A percentile compares a stretch with the other conserved stretches of the same genome.
Evolutionary conservation across 2,113 vertebrate genomes (phyloP).

Genomic region (Percina caprodes): DNA sequence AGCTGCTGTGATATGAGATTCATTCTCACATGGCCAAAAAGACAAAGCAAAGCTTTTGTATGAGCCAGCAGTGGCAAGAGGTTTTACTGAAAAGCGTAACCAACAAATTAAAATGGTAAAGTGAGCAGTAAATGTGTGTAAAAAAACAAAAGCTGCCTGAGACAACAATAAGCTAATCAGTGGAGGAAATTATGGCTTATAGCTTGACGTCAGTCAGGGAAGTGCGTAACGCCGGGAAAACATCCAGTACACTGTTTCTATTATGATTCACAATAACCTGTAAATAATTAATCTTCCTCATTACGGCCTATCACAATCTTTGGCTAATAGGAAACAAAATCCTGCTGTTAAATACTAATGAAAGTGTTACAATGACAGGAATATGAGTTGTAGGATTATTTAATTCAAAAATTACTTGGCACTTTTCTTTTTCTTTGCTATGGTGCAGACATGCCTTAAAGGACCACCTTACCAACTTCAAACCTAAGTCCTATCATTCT

Average conservation of each 20-base stretch:
- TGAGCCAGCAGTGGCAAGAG: slow-evolving; percentile 11
- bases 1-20: slow-evolving; percentile 44
- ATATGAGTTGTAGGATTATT: slow-evolving; percentile 10
- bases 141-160: slow-evolving; percentile 56
- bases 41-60: slow-evolving; percentile 43
- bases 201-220: slow-evolving; percentile 74
- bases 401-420: slow-evolving; percentile 9
- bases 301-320: slow-evolving; percentile 39
- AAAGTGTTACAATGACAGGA: slow-evolving; percentile 39
- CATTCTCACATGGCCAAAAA: slow-evolving; percentile 31
- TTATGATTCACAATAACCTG: slow-evolving; percentile 67
- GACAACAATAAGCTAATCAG: slow-evolving; percentile 79
- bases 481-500: slow-evolving; percentile 52
- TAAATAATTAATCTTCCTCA: slow-evolving; percentile 43
- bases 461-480: slow-evolving; percentile 40
- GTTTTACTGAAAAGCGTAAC: slow-evolving; percentile 33
- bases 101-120: slow-evolving; percentile 49
- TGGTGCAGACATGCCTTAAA: slow-evolving; percentile 21
- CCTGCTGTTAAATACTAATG: not conserved
- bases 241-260: slow-evolving; percentile 64
- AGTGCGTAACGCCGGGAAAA: slow-evolving; percentile 67
- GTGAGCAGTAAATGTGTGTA: slow-evolving; percentile 46
- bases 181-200: slow-evolving; percentile 75
- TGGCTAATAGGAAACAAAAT: slow-evolving; percentile 24
- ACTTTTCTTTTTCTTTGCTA: not conserved